Conservation (phyloP, 2,888 invertebrate species). For the Sminthurinus aureus region DNA sequence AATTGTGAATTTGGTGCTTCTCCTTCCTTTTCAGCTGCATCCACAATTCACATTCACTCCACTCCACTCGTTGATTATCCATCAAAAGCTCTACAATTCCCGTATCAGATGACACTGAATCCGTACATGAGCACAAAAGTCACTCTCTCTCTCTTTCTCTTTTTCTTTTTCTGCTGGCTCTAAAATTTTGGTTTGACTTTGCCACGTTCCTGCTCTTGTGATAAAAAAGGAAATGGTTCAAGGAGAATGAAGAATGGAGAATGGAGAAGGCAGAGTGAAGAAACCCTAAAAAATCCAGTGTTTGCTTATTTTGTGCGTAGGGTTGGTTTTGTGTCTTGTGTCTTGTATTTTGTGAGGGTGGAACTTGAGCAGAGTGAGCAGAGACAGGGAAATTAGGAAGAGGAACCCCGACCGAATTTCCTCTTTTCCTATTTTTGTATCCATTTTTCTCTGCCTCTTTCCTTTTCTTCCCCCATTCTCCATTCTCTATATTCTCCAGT, state of each 20-base stretch:
- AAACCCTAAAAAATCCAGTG: background rate
- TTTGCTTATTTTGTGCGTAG: background rate
- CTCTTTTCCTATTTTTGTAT: too few relatives aligned
- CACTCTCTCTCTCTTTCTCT: background rate
- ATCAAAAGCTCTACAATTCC: constrained; percentile 22
- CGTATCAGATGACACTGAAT: constrained; percentile 28
- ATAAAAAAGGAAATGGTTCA: background rate
- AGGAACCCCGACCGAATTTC: too few relatives aligned
- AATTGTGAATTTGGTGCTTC: background rate
- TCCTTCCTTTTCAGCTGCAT: too few relatives aligned
- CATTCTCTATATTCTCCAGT: too few relatives aligned
- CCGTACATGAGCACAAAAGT: constrained; percentile 7
- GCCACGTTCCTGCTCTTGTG: too few relatives aligned
- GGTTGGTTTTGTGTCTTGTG: background rate
- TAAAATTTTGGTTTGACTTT: background rate
- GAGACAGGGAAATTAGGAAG: too few relatives aligned
- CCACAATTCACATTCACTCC: too few relatives aligned
- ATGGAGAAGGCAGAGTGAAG: background rate
- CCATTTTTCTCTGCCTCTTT: too few relatives aligned
- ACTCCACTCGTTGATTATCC: background rate
- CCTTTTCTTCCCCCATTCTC: too few relatives aligned
- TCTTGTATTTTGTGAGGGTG: background rate
- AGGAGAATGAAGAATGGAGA: background rate
- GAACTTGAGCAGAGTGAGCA: too few relatives aligned
- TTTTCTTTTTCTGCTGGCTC: background rate